Evolutionary conservation across 2,113 vertebrate genomes (phyloP).

Genomic region (Leuciscus idus): DNA sequence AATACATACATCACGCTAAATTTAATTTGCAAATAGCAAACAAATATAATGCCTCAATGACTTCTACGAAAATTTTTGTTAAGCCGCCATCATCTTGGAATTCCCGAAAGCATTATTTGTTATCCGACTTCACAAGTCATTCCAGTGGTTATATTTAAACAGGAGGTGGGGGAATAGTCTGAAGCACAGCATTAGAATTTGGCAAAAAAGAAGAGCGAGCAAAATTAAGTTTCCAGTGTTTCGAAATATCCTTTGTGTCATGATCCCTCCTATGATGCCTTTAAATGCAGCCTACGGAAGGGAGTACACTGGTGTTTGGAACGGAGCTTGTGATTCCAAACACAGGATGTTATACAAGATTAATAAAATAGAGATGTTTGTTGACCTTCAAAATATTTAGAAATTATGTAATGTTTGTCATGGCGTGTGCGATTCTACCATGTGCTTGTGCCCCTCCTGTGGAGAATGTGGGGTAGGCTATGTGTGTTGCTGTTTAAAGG

Average conservation of each 20-base stretch:
- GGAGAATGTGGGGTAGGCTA: constrained; percentile 70
- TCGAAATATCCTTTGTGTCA: neutral
- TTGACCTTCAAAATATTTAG: constrained; percentile 23
- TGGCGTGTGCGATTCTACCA: constrained; percentile 57
- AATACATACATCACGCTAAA: too few species aligned
- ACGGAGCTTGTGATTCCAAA: constrained; percentile 13
- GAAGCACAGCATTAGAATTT: constrained; percentile 3
- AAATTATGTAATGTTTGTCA: constrained; percentile 58
- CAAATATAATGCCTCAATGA: neutral
- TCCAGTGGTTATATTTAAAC: constrained; percentile 5
- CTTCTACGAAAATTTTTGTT: too few species aligned
- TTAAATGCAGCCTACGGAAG: neutral
- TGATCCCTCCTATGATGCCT: neutral
- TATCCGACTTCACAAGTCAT: neutral
- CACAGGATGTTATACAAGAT: constrained; percentile 1
- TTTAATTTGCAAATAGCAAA: too few species aligned
- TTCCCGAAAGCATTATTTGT: neutral
- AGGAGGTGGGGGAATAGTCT: neutral
- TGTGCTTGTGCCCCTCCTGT: constrained; percentile 63
- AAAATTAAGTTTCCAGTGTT: neutral
- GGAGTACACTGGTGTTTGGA: neutral
- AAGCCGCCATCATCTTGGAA: neutral
- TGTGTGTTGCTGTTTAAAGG: constrained; percentile 61
- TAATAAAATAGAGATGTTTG: constrained; percentile 30
- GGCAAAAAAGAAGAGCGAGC: neutral